These are phyloP conservation scores for Menura novaehollandiae DNA, from an alignment of 2,113 vertebrate genomes.

Conservation along the genomic window DNA sequence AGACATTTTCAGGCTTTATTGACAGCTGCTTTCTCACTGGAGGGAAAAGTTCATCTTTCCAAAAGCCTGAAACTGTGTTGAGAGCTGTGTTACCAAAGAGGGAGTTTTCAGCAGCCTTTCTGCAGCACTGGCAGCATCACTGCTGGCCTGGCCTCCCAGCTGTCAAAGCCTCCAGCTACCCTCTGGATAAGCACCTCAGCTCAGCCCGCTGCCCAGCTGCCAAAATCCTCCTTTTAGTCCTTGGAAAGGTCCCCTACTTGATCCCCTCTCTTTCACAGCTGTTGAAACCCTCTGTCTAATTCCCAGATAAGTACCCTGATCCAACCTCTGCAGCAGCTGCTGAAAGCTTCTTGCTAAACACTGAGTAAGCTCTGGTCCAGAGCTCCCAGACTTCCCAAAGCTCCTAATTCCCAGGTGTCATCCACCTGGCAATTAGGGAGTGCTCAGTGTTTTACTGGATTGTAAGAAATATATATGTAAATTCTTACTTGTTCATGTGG, in stretches of 20 bases:
- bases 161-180: slow-evolving; percentile 46
- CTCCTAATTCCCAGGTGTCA: slow-evolving; percentile 44
- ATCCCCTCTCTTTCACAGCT: slow-evolving; percentile 48
- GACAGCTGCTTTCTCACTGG: slow-evolving; percentile 32
- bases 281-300: slow-evolving; percentile 36
- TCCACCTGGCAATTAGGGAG: slow-evolving; percentile 43
- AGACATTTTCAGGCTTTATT: slow-evolving; percentile 39
- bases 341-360: slow-evolving; percentile 28
- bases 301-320: slow-evolving; percentile 49
- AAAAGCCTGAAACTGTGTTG: not conserved
- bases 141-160: not conserved
- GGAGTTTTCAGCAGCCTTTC: not conserved
- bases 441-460: not conserved
- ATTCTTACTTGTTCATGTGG: not conserved
- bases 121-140: not conserved
- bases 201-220: slow-evolving; percentile 39
- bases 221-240: slow-evolving; percentile 36
- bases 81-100: not conserved
- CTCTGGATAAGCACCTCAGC: slow-evolving; percentile 30
- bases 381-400: not conserved
- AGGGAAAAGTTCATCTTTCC: slow-evolving; percentile 1
- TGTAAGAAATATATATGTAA: not conserved
- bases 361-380: not conserved
- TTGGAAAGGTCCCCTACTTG: slow-evolving; percentile 33
- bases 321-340: slow-evolving; percentile 42